Evolutionary conservation across 2,113 vertebrate species (phyloP).

Genomic region (Suricata suricatta): DNA sequence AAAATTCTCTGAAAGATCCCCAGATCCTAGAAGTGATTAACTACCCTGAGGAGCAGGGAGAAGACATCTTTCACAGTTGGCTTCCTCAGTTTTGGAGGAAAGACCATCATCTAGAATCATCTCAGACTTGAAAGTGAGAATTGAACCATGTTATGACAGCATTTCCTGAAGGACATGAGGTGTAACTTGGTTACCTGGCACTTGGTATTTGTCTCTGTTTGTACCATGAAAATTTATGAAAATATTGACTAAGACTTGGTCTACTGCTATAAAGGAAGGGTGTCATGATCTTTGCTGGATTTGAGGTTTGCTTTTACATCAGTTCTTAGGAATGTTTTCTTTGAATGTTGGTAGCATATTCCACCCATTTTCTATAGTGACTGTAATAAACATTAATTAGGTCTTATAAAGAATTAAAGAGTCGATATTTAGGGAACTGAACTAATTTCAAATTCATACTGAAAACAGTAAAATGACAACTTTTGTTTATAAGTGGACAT

Average conservation of each 20-base stretch:
- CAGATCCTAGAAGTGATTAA: background rate
- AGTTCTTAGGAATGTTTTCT: background rate
- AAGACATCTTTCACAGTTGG: background rate
- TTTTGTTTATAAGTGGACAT: slow-evolving; percentile 17
- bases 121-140: background rate
- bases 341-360: background rate
- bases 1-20: background rate
- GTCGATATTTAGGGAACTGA: background rate
- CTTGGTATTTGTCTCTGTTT: background rate
- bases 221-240: background rate
- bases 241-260: slow-evolving; percentile 6
- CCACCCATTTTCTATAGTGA: background rate
- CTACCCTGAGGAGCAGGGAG: background rate
- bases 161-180: background rate
- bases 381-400: background rate
- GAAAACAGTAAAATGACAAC: slow-evolving; percentile 1
- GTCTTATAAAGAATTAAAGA: background rate
- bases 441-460: background rate
- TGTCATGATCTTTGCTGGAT: background rate
- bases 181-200: background rate
- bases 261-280: background rate
- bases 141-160: background rate
- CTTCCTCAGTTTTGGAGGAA: background rate
- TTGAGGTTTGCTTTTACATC: slow-evolving; percentile 22
- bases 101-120: background rate